phyloP scores from a whole-genome alignment of 2,113 vertebrate genomes.

The Tetrax tetrax region DNA sequence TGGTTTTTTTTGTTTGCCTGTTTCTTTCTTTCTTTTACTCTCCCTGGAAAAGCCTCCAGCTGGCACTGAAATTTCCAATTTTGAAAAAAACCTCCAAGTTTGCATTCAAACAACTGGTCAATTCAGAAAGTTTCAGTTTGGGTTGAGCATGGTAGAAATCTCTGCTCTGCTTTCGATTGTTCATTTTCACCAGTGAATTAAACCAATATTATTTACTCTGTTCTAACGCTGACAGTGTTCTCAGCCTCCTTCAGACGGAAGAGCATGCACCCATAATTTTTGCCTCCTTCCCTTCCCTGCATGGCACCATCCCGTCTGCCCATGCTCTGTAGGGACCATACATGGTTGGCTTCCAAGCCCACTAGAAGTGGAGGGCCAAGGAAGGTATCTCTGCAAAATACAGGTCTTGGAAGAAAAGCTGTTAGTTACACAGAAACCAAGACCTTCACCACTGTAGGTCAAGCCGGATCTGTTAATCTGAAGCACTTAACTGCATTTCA shows the following conservation, averaged over 20 bases:
- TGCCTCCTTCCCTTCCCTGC: not conserved
- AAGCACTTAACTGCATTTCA: not conserved
- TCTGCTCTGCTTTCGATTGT: not conserved
- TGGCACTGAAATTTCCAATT: not conserved
- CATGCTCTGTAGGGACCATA: not conserved
- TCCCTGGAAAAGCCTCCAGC: not conserved
- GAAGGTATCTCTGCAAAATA: not conserved
- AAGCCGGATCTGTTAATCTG: not conserved
- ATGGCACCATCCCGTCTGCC: no score
- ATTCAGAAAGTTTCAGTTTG: not conserved
- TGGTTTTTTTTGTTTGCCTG: no score
- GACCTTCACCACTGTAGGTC: not conserved
- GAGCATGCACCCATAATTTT: not conserved
- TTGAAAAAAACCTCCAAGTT: not conserved
- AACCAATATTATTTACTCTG: not conserved
- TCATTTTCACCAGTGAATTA: not conserved
- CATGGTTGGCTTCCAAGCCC: not conserved
- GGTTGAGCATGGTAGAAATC: not conserved
- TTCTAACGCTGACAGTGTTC: not conserved
- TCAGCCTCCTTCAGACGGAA: not conserved
- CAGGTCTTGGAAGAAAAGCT: not conserved
- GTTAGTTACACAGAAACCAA: not conserved
- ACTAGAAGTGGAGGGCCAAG: not conserved
- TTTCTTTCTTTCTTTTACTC: not conserved
- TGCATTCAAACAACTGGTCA: not conserved